Percentiles rank a stretch among this genome's conserved stretches.
phyloP scores from a whole-genome alignment of 2,888 invertebrate species.

The Eremobia ochroleuca region DNA sequence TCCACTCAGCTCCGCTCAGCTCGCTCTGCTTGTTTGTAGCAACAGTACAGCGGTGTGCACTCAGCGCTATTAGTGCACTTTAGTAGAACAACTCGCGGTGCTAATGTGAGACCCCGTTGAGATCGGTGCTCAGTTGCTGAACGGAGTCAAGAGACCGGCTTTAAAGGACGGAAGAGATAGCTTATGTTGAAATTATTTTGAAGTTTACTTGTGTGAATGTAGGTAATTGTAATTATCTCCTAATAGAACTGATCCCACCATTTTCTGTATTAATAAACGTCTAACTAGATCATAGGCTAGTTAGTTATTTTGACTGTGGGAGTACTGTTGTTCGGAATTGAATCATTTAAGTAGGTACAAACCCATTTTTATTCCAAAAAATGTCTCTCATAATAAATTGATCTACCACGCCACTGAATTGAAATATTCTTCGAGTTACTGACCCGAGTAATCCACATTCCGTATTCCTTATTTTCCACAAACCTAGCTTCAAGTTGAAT shows the following conservation, averaged over 20 bases:
- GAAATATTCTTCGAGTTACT: slow-evolving; percentile 4
- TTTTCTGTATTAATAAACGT: not conserved
- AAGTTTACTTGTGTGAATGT: not conserved
- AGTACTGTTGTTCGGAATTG: not conserved
- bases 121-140: not conserved
- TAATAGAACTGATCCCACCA: not conserved
- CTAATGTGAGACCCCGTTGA: slow-evolving; percentile 35
- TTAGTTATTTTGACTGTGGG: not conserved
- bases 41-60: slow-evolving; percentile 50
- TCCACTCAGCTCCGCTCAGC: slow-evolving; percentile 5
- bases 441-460: slow-evolving; percentile 22
- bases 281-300: not conserved
- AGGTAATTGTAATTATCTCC: not conserved
- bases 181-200: not conserved
- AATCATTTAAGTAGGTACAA: not conserved
- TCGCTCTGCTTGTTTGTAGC: slow-evolving; percentile 2
- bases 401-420: not conserved
- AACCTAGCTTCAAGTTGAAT: slow-evolving; percentile 21
- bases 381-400: not conserved
- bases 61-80: slow-evolving; percentile 50
- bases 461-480: slow-evolving; percentile 7
- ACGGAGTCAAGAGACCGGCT: slow-evolving; percentile 4
- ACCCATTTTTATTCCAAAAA: not conserved
- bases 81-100: slow-evolving; percentile 36
- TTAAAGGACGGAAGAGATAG: not conserved